Conservation (phyloP, 2,797 vertebrate genomes). For the Myiothlypis chrysogaster region DNA sequence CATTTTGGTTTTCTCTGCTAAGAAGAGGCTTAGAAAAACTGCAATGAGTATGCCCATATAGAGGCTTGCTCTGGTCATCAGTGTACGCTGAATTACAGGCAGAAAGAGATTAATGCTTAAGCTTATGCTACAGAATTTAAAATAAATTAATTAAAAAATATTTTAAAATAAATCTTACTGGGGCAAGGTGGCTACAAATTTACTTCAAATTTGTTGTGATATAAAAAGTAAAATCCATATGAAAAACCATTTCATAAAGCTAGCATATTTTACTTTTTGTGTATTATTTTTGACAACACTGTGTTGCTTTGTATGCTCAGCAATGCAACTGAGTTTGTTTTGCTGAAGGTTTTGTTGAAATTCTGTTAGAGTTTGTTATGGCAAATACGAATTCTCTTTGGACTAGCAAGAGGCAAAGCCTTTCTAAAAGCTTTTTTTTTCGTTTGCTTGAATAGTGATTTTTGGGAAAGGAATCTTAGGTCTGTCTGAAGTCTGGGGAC, state of each 20-base stretch:
- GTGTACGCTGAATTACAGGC: neutral
- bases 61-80: neutral
- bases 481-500: neutral
- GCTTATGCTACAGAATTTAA: neutral
- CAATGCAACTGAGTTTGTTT: neutral
- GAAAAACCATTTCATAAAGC: neutral
- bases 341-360: neutral
- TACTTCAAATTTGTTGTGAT: neutral
- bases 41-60: accelerated
- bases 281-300: neutral
- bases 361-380: neutral
- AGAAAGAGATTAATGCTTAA: neutral
- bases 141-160: neutral
- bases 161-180: neutral
- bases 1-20: neutral
- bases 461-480: neutral
- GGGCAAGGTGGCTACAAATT: neutral
- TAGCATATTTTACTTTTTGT: neutral
- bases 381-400: neutral
- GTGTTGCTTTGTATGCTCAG: neutral
- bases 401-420: neutral
- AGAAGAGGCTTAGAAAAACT: neutral
- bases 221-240: neutral
- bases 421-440: neutral
- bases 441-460: neutral